phyloP scores from a whole-genome alignment of 2,113 vertebrate species.

The Lophura nycthemera region DNA sequence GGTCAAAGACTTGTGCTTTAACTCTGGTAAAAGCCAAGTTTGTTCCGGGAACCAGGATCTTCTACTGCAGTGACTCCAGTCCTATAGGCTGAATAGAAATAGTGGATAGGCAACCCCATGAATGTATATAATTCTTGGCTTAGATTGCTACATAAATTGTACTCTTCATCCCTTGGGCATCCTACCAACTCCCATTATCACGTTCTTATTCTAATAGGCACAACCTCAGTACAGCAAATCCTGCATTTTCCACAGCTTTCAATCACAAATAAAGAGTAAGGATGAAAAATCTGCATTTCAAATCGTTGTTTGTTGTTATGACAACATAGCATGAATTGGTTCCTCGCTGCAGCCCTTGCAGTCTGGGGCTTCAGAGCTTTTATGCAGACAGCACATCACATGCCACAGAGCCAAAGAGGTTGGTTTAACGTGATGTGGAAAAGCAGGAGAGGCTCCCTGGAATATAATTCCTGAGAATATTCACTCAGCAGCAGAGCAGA shows the following conservation, averaged over 20 bases:
- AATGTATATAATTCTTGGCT: slow-evolving; percentile 19
- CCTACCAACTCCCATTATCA: slow-evolving; percentile 54
- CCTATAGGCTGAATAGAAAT: not conserved
- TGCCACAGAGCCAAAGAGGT: not conserved
- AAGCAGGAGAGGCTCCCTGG: not conserved
- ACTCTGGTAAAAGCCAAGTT: not conserved
- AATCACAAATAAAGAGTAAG: slow-evolving; percentile 43
- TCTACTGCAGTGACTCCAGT: not conserved
- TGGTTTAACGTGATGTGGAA: not conserved
- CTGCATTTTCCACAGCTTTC: slow-evolving; percentile 55
- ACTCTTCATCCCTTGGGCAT: slow-evolving; percentile 51
- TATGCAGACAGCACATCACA: not conserved
- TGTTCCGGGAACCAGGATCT: not conserved
- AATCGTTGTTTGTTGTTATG: slow-evolving; percentile 80
- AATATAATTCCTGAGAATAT: not conserved
- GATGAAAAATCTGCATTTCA: slow-evolving; percentile 78
- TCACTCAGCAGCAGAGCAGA: not conserved
- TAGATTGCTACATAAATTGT: slow-evolving; percentile 43
- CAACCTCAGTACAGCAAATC: slow-evolving; percentile 34
- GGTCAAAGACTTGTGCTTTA: accelerated
- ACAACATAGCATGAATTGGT: slow-evolving; percentile 70
- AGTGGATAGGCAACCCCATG: slow-evolving; percentile 19
- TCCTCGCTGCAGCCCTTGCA: slow-evolving; percentile 2
- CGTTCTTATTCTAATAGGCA: slow-evolving; percentile 52
- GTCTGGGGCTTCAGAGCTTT: slow-evolving; percentile 23